A percentile compares a stretch with the other conserved stretches of the same genome.
Conservation (phyloP, 2,113 vertebrate species). For the Oophaga pumilio region DNA sequence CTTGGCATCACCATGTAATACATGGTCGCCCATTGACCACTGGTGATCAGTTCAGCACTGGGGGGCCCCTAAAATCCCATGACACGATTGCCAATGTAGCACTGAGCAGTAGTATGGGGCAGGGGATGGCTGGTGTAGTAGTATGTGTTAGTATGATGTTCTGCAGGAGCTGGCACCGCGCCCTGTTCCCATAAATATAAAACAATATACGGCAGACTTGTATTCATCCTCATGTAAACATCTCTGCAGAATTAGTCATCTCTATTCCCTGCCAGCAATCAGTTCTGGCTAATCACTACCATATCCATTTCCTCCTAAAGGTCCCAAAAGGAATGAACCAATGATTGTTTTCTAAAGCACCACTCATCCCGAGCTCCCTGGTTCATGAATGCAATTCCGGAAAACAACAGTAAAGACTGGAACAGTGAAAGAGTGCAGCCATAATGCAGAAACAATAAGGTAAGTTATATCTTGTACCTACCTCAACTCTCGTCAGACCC, state of each 20-base stretch:
- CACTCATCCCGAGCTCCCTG: not conserved
- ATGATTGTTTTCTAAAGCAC: not conserved
- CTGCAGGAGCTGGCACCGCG: not conserved
- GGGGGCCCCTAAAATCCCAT: no score
- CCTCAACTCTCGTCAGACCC: constrained; percentile 1
- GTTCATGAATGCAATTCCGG: not conserved
- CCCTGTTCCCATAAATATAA: not conserved
- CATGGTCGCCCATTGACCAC: no score
- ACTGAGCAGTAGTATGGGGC: not conserved
- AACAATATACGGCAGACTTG: not conserved
- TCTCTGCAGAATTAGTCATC: not conserved
- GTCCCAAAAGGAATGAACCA: not conserved
- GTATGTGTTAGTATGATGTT: not conserved
- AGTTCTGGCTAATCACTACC: not conserved
- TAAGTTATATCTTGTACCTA: not conserved
- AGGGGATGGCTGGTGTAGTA: not conserved
- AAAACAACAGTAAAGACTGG: not conserved
- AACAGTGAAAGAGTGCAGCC: not conserved
- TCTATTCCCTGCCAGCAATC: not conserved
- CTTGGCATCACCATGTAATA: no score
- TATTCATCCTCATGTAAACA: constrained; percentile 23
- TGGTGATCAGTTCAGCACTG: no score
- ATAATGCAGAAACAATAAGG: not conserved
- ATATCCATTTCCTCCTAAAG: not conserved
- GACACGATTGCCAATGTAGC: no score